A percentile compares a stretch with the other conserved stretches of the same genome.
Conservation (phyloP, 1,140 invertebrate genomes). For the Brachionus angularis region DNA sequence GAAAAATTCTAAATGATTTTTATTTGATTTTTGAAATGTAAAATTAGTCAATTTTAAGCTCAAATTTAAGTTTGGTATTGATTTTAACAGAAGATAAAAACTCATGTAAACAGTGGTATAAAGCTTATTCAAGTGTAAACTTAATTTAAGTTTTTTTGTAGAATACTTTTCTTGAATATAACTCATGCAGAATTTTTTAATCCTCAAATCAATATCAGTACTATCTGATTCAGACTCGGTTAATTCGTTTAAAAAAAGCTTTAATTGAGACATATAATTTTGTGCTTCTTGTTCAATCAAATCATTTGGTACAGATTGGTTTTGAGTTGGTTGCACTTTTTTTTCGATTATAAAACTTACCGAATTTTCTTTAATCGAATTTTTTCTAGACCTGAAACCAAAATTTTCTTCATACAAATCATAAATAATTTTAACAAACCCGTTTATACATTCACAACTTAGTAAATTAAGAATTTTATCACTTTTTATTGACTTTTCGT, state of each 20-base stretch:
- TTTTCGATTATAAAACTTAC: not conserved
- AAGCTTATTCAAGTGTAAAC: too few species aligned
- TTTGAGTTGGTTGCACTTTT: not conserved
- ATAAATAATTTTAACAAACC: conserved; percentile 2
- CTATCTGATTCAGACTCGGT: not conserved
- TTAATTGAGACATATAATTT: too few species aligned
- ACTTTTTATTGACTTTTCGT: conserved; percentile 13
- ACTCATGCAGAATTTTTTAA: conserved; percentile 10
- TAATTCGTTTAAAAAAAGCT: too few species aligned
- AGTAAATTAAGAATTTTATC: conserved; percentile 26
- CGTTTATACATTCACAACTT: conserved; percentile 14
- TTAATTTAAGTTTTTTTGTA: conserved; percentile 4
- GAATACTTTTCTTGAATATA: not conserved
- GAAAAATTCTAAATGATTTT: not conserved
- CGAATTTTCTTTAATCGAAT: not conserved
- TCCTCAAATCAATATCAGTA: not conserved
- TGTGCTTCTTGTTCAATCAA: too few species aligned
- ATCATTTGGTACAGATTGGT: not conserved
- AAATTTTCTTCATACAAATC: conserved; percentile 2
- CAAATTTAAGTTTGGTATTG: not conserved
- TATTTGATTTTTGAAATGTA: not conserved
- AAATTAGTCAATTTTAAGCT: not conserved
- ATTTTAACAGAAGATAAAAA: not conserved
- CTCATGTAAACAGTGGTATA: not conserved
- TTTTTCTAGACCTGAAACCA: not conserved